Conservation (phyloP, 2,113 vertebrate genomes). For the Lates calcarifer region DNA sequence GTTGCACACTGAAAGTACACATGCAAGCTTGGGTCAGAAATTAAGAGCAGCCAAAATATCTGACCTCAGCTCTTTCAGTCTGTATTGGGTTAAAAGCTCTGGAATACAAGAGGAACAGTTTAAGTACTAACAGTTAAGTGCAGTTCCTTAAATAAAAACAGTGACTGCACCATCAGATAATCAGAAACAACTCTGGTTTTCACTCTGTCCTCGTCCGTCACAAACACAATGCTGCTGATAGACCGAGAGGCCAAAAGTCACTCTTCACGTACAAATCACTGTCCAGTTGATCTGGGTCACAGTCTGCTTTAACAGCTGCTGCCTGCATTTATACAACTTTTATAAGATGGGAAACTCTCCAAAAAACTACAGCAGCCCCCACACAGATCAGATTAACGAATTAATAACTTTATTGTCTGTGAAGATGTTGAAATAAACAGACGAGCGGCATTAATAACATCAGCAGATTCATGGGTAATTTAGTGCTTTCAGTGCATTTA, state of each 20-base stretch:
- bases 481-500: background rate
- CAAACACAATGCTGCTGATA: background rate
- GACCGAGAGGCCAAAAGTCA: constrained; percentile 45
- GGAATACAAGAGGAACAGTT: background rate
- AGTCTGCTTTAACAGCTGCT: constrained; percentile 37
- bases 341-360: constrained; percentile 33
- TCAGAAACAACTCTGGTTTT: background rate
- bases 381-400: background rate
- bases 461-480: background rate
- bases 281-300: constrained; percentile 45
- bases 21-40: background rate
- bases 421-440: background rate
- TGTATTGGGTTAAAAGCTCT: background rate
- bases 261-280: background rate
- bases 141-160: background rate
- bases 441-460: background rate
- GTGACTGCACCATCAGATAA: background rate
- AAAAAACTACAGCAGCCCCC: background rate
- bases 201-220: background rate
- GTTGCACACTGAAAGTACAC: constrained; percentile 53
- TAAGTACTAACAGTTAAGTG: background rate
- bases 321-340: constrained; percentile 13
- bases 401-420: background rate
- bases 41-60: background rate
- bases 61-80: background rate